These are phyloP conservation scores for Pelmatolapia mariae DNA, from an alignment of 2,113 vertebrate species.

Conservation along the genomic window DNA sequence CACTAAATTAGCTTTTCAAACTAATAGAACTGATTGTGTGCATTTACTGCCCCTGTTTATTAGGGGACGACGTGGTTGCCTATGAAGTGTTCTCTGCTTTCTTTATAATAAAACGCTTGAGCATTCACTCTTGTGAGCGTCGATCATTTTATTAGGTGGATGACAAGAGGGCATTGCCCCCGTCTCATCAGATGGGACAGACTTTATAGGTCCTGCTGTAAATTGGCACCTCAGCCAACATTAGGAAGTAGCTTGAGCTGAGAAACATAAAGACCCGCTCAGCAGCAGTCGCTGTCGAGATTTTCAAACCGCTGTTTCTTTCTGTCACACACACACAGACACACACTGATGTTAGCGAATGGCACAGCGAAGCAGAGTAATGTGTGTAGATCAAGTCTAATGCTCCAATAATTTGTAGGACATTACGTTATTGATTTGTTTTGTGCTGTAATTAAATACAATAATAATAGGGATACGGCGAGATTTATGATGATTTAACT, in stretches of 20 bases:
- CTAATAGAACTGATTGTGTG: constrained; percentile 7
- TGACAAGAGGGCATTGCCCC: not conserved
- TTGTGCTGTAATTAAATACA: constrained; percentile 49
- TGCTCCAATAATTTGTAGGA: constrained; percentile 25
- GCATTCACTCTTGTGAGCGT: constrained; percentile 27
- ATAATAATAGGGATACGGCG: not conserved
- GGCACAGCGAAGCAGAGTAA: not conserved
- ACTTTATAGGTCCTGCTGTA: constrained; percentile 28
- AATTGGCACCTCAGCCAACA: constrained; percentile 24
- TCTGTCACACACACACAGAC: not conserved
- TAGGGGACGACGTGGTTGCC: not conserved
- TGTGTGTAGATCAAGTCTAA: constrained; percentile 25
- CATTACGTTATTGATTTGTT: constrained; percentile 34
- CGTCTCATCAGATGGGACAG: not conserved
- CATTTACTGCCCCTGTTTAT: constrained; percentile 34
- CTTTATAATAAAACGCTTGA: constrained; percentile 60
- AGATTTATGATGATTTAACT: constrained; percentile 43
- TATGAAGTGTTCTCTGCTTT: constrained; percentile 40
- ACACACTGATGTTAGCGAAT: not conserved
- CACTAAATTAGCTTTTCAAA: not conserved
- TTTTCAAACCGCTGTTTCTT: not conserved
- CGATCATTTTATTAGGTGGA: constrained; percentile 27
- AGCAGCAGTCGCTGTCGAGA: not conserved
- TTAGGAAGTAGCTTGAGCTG: not conserved
- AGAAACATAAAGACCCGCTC: constrained; percentile 1